A percentile compares a stretch with the other conserved stretches of the same genome.
These are phyloP conservation scores for Sardina pilchardus DNA, from an alignment of 2,113 vertebrate genomes.

Conservation along the genomic window DNA sequence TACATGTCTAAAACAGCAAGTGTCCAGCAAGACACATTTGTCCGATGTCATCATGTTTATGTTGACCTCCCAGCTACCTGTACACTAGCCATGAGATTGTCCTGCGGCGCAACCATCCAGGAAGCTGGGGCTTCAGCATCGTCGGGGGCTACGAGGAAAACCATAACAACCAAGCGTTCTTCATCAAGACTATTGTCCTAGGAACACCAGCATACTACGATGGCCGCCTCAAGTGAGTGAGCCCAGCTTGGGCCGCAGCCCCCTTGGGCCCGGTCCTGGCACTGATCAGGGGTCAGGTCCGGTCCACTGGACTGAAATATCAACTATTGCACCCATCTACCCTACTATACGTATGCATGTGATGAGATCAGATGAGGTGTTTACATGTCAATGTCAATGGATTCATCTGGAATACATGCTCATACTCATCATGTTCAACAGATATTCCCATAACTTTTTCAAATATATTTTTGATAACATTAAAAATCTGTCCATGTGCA, in stretches of 20 bases:
- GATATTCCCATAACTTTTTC: too few species aligned
- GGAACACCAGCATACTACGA: conserved; percentile 97
- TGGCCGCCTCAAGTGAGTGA: conserved; percentile 92
- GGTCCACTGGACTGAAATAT: not conserved
- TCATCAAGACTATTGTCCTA: conserved; percentile 97
- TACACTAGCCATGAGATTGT: conserved; percentile 96
- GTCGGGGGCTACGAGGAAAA: conserved; percentile 96
- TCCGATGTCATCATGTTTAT: not conserved
- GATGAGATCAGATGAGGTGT: too few species aligned
- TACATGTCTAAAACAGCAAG: not conserved
- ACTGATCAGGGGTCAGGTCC: too few species aligned
- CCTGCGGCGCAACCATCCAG: conserved; percentile 86
- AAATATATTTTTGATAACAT: too few species aligned
- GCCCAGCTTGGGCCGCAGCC: not conserved
- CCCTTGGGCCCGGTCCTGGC: not conserved
- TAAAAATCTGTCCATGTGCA: too few species aligned
- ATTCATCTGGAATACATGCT: too few species aligned
- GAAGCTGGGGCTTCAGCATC: conserved; percentile 98
- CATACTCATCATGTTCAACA: too few species aligned
- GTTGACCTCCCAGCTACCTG: conserved; percentile 76
- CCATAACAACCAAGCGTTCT: conserved; percentile 97
- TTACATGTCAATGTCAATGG: too few species aligned
- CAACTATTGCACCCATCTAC: too few species aligned
- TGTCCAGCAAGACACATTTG: not conserved
- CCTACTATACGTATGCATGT: too few species aligned